Conservation (phyloP, 2,797 vertebrate species). For the Liasis olivaceus region DNA sequence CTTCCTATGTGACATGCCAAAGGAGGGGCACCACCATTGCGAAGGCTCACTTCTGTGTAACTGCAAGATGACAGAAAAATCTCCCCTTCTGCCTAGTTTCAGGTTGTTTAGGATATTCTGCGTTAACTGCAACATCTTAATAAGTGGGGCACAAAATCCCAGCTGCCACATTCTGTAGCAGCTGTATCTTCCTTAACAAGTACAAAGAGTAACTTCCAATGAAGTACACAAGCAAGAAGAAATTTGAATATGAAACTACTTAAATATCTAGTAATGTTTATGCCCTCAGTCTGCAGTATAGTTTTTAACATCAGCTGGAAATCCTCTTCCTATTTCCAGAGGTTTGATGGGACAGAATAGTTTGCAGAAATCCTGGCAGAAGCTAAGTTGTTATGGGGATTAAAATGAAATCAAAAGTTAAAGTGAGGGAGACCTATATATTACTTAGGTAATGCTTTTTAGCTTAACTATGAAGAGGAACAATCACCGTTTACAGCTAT, state of each 20-base stretch:
- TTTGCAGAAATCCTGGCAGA: not conserved
- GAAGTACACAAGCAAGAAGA: not conserved
- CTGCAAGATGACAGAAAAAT: not conserved
- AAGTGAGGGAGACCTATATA: not conserved
- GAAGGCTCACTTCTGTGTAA: not conserved
- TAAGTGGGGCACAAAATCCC: not conserved
- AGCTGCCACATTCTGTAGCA: not conserved
- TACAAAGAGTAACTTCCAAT: not conserved
- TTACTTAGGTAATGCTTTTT: not conserved
- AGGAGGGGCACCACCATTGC: not conserved
- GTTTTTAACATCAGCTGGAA: not conserved
- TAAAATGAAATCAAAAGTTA: constrained; percentile 2
- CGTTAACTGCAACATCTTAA: not conserved
- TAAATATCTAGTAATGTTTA: not conserved
- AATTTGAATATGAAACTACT: not conserved
- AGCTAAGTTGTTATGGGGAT: not conserved
- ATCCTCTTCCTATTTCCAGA: not conserved
- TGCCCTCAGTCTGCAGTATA: not conserved
- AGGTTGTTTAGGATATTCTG: not conserved
- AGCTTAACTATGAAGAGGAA: not conserved
- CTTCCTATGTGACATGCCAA: not conserved
- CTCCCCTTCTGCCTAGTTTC: not conserved
- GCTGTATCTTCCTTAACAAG: not conserved
- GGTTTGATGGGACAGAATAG: not conserved
- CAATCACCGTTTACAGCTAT: not conserved